Percentiles rank a stretch among this genome's conserved stretches.
phyloP scores from a whole-genome alignment of 2,797 vertebrate species.

The Knipowitschia caucasica region DNA sequence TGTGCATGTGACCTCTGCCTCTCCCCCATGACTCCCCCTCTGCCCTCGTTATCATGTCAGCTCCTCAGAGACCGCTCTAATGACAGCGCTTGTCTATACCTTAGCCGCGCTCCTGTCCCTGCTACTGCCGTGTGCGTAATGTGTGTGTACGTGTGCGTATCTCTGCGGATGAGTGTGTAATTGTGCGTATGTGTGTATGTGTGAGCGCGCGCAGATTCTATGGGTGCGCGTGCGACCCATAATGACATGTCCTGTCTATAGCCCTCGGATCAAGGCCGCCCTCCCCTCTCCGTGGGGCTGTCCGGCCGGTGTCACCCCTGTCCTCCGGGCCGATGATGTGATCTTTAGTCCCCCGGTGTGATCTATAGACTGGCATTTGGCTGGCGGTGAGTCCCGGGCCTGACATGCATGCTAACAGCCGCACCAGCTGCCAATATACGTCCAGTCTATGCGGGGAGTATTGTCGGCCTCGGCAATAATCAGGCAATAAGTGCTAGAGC shows the following conservation, averaged over 20 bases:
- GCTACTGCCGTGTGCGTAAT: slow-evolving; percentile 16
- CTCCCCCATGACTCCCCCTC: background rate
- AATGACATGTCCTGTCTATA: slow-evolving; percentile 99
- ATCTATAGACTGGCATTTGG: slow-evolving; percentile 99
- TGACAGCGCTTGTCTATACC: slow-evolving; percentile 97
- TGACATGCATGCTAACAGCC: slow-evolving; percentile 93
- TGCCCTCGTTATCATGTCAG: slow-evolving; percentile 73
- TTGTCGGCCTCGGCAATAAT: slow-evolving; percentile 68
- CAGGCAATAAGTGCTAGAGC: too few species aligned
- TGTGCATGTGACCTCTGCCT: background rate
- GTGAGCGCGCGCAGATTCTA: background rate
- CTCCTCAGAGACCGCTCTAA: slow-evolving; percentile 88
- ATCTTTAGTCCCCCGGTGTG: slow-evolving; percentile 95
- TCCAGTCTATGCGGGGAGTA: slow-evolving; percentile 43
- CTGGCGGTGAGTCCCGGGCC: slow-evolving; percentile 82
- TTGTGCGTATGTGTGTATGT: slow-evolving; percentile 29
- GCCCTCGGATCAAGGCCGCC: slow-evolving; percentile 86
- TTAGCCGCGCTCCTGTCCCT: slow-evolving; percentile 82
- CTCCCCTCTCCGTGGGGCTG: slow-evolving; percentile 44
- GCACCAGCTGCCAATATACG: slow-evolving; percentile 83
- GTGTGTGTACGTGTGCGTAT: slow-evolving; percentile 20
- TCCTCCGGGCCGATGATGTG: slow-evolving; percentile 93
- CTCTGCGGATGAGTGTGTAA: slow-evolving; percentile 33
- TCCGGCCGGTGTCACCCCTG: slow-evolving; percentile 87
- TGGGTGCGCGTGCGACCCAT: slow-evolving; percentile 69